phyloP scores from a whole-genome alignment of 2,113 vertebrate genomes.

The Xiphorhynchus elegans region DNA sequence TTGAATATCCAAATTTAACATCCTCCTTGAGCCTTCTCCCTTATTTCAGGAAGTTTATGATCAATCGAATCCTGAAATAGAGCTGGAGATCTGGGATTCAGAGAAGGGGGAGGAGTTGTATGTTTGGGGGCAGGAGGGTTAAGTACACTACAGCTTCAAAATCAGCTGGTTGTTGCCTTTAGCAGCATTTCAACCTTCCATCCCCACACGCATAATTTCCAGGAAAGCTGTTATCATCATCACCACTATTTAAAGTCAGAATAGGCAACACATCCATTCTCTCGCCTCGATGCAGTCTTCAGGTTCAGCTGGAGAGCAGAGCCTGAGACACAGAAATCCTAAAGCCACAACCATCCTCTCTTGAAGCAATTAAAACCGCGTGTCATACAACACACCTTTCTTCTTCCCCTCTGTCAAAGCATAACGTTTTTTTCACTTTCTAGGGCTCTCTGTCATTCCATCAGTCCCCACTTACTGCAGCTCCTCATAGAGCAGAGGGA shows the following conservation, averaged over 20 bases:
- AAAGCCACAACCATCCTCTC: not conserved
- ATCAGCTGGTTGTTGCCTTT: not conserved
- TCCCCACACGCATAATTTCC: not conserved
- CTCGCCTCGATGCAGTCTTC: not conserved
- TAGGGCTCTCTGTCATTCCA: not conserved
- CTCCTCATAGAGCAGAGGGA: not conserved
- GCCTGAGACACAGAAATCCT: not conserved
- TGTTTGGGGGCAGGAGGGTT: not conserved
- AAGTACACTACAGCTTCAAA: not conserved
- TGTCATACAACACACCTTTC: not conserved
- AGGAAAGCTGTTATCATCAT: not conserved
- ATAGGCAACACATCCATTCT: not conserved
- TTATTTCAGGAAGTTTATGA: slow-evolving; percentile 57
- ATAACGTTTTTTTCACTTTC: not conserved
- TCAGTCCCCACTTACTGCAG: not conserved
- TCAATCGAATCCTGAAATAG: slow-evolving; percentile 47
- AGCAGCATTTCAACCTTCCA: not conserved
- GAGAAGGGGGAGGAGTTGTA: not conserved
- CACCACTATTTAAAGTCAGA: not conserved
- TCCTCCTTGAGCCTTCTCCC: slow-evolving; percentile 43
- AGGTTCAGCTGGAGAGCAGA: not conserved
- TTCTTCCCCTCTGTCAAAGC: not conserved
- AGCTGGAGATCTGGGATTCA: not conserved
- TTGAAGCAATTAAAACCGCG: not conserved
- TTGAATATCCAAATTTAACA: slow-evolving; percentile 63